Percentiles rank a stretch among this genome's conserved stretches.
These are phyloP conservation scores for Prenolepis imparis DNA, from an alignment of 2,888 invertebrate genomes.

Conservation along the genomic window DNA sequence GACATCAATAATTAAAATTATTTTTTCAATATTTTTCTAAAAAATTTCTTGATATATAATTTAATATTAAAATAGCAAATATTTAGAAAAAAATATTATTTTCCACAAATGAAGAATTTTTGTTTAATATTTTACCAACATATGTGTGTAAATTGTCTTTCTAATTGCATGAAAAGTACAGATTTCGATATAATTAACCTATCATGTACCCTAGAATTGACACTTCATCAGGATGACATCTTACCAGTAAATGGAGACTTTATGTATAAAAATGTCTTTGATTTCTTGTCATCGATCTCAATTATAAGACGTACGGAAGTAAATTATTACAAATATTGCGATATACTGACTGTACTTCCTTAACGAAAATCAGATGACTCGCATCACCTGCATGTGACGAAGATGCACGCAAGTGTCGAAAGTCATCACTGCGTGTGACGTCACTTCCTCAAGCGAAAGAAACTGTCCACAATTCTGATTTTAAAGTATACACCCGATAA, in stretches of 20 bases:
- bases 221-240: not conserved
- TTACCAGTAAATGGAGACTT: conserved; percentile 50
- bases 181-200: conserved; percentile 19
- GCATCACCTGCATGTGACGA: conserved; percentile 74
- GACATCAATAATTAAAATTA: not conserved
- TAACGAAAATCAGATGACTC: conserved; percentile 68
- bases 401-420: not conserved
- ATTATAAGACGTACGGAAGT: conserved; percentile 52
- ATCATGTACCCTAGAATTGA: not conserved
- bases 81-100: not conserved
- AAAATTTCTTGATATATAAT: conserved; percentile 1
- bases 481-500: not conserved
- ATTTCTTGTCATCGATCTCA: conserved; percentile 63
- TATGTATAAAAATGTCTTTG: conserved; percentile 41
- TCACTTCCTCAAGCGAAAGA: conserved; percentile 65
- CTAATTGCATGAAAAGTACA: not conserved
- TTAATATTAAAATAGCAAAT: not conserved
- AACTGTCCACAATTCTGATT: not conserved
- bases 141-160: not conserved
- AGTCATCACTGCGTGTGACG: conserved; percentile 54
- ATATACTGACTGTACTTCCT: conserved; percentile 20
- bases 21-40: not conserved
- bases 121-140: not conserved
- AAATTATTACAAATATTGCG: conserved; percentile 52
- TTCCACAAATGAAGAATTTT: not conserved